Evolutionary conservation across 2,113 vertebrate species (phyloP), one percentile per base, ranked within the genome.

Genomic region (Phoenicopterus ruber): DNA sequence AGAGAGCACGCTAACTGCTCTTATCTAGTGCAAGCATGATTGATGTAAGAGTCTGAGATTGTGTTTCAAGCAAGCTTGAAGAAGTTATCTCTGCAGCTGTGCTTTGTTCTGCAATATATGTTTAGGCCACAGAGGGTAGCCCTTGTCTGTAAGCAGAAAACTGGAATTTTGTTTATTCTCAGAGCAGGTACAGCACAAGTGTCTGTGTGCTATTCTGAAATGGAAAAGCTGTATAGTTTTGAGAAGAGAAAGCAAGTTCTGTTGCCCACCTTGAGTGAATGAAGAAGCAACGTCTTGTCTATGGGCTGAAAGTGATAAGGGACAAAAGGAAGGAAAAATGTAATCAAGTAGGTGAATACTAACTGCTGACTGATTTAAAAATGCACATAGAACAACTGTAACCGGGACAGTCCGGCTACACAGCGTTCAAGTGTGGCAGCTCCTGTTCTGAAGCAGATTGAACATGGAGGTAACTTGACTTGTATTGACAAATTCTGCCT

Each of bases 91-190:
- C 47, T 86, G 49, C 49, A 83, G 49, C 44, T 88, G n/a, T 76
- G n/a, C 31, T 90, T 69, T 0, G 0, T 11, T 82, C 74, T 94
- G 86, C 93, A 95, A 32, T 87, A 3, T 67, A 4, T 76, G 21
- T 25, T 91, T 83, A 85, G 84, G 73, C 87, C 78, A 94, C 89
- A 87, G 73, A 94, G 87, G 66, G 74, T 58, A 90, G 90, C 87
- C 84, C 49, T 90, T 79, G 65, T 47, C 28, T 72, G 52, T 84
- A 28, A 59, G 57, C 57, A 93, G 72, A 50, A 17, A 62, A 34
- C 16, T 55, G 55, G 18, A 31, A 15, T 74, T 46, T 13, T 74
- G 9, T 62, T 50, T 49, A 5, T 70, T 86, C 32, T 61, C 28
- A 25, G 31, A 69, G 52, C 73, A 87, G 57, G 78, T 85, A 55